Base-by-base conservation (phyloP, 1,140 invertebrate genomes). In the Gerris buenoi region DNA sequence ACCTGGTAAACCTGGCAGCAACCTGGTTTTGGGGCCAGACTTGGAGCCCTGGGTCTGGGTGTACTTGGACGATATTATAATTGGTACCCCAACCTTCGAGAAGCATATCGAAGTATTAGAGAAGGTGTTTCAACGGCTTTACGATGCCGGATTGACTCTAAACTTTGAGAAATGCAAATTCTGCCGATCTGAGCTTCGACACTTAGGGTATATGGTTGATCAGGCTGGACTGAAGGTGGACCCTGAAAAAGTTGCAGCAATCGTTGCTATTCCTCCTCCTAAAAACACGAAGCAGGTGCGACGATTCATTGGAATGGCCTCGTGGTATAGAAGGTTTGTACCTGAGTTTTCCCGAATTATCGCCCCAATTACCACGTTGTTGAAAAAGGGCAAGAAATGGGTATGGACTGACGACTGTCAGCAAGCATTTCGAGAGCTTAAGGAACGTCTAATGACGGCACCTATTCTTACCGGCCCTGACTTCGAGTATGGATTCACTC, bases 291-390 rank as follows among this genome's bases (percentile, higher is more conserved):
- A 75, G 64, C 75, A 79, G 60, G 22, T 81, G 0, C 66, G 76
- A 57, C 67, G 76, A 62, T 81, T 82, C 67, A 69, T 80, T 14
- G 79, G 79, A 1, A 75, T 80, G 64, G 72, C 76, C 1, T 72
- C 73, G 2, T 81, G 77, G 70, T 79, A 79, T 68, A 65, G 76
- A 5, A 63, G 72, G 13, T 82, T 80, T 67, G 73, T 81, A 29
- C 70, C 71, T 15, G 71, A 80, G 70, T 82, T 80, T 68, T 72
- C 79, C 0, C 66, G 68, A 2, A 64, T 76, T 2, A 71, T 77
- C 25, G 67, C 71, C 23, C 77, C 77, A 5, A 63, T 79, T 2
- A 73, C 69, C n/a, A n/a, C n/a, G n/a, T n/a, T n/a, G n/a, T n/a
- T 73, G 0, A 73, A 70, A 27, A 78, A 78, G 67, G 71, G 74